Evolutionary conservation across 2,888 invertebrate species (phyloP), one percentile per base, ranked within the genome.

Genomic region (Endotricha flammealis): DNA sequence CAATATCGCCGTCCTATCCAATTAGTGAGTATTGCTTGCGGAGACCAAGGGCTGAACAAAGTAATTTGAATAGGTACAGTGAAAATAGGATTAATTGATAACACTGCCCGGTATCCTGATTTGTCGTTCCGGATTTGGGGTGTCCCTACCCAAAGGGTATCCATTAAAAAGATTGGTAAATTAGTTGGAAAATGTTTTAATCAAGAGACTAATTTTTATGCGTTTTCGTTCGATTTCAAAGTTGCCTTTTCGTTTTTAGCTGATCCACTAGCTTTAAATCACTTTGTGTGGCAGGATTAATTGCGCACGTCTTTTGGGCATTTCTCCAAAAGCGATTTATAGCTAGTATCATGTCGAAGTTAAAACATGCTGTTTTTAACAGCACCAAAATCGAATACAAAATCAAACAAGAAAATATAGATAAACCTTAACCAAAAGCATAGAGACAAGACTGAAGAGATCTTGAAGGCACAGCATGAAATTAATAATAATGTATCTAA

Each of bases 1-100:
- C 31, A 34, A 33, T 41, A 44, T 42, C 41, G 41, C 41, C 36
- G 30, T 27, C 38, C 31, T 14, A 36, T 12, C 44, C 47, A 49
- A 46, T 48, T 46, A 48, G 31, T 31, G 28, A 25, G 22, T 28
- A 27, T 28, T 34, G 22, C 30, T 27, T 20, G 16, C 20, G 22
- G 22, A 31, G 12, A 32, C 12, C 23, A 24, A 20, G 20, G 20
- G 20, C 12, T 27, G 6, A 34, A 20, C 17, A 34, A 25, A 13
- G 4, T 17, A 16, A 22, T 34, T 27, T 22, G 4, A 34, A 12
- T 9, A 20, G 12, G 22, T 7, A 11, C 7, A 34, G 27, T 34
- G 12, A 6, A 12, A 17, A 12, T 17, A 5, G 11, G 12, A 33
- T 27, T 28, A 28, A 33, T 33, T 28, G 12, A 16, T 28, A 17